phyloP scores from a whole-genome alignment of 2,113 vertebrate species.

The Mus spicilegus region DNA sequence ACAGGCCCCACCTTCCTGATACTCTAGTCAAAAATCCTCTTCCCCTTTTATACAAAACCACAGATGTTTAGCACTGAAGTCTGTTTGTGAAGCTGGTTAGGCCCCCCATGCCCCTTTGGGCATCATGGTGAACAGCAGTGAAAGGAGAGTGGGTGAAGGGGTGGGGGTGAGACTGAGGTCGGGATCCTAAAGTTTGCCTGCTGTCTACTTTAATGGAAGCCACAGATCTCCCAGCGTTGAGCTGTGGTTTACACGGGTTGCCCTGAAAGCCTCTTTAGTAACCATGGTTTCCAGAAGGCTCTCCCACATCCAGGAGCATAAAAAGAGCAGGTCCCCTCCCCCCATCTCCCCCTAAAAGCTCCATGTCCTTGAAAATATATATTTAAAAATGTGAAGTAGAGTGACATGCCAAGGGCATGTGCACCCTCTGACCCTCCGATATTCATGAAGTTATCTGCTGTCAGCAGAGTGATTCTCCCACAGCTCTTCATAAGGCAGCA shows the following conservation, averaged over 20 bases:
- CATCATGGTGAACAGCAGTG: background rate
- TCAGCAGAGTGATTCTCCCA: background rate
- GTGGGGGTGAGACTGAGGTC: background rate
- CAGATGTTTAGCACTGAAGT: background rate
- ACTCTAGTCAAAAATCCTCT: background rate
- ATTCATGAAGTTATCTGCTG: slow-evolving; percentile 7
- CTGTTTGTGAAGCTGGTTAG: slow-evolving; percentile 34
- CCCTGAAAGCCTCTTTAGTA: slow-evolving; percentile 74
- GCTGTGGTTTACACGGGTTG: slow-evolving; percentile 79
- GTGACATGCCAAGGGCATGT: background rate
- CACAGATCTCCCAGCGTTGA: slow-evolving; percentile 52
- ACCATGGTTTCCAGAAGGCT: slow-evolving; percentile 86
- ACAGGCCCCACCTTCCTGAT: background rate
- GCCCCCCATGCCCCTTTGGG: background rate
- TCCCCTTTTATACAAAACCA: slow-evolving; percentile 3
- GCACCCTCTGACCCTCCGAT: background rate
- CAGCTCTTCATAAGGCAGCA: background rate
- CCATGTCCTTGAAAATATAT: slow-evolving; percentile 46
- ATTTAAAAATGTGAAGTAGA: background rate
- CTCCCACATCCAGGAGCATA: slow-evolving; percentile 77
- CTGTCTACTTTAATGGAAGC: slow-evolving; percentile 52
- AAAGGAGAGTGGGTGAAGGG: background rate
- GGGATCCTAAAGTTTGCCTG: slow-evolving; percentile 39
- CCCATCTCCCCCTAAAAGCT: slow-evolving; percentile 65
- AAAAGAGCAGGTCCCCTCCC: slow-evolving; percentile 68